Base-by-base conservation (phyloP, 1,140 invertebrate genomes). In the Diplogasteroides magnus region DNA sequence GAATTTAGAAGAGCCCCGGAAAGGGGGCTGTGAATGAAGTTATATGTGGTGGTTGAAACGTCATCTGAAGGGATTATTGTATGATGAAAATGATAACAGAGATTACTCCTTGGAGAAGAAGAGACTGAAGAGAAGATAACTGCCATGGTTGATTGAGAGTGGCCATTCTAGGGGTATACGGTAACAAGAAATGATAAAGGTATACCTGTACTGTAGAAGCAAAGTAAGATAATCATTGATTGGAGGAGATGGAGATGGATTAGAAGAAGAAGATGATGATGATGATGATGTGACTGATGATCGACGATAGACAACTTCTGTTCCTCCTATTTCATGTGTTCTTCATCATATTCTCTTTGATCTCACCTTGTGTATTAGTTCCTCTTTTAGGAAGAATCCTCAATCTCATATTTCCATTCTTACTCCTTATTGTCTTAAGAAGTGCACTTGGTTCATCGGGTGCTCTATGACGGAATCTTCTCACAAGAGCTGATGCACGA, bases 321-420 rank as follows among this genome's bases (percentile, higher is more conserved):
- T 48, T 19, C 37, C 37, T 11, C 37, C 37, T 48, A 19, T 6
- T 11, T 11, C 19, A 48, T 48, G 6, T 19, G 19, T 48, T 11
- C 6, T 11, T 48, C 19, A 48, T 19, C 6, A 19, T 48, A 48
- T 6, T 48, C 19, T 19, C 19, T 11, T 48, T 11, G 37, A 48
- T 48, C 37, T 48, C 6, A 48, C 37, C 37, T 6, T 6, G 37
- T 11, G 37, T 11, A 48, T 6, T 48, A 11, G 6, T 48, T 48
- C 37, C 64, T 19, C 62, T 64, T 58, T 68, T 72, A 27, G 70
- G 29, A 0, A 72, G 58, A n/a, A 72, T 72, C 1, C 70, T 32
- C 3, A 72, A 31, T 14, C 70, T 57, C 48, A 64, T 67, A 26
- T 72, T 72, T 14, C 70, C 70, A 56, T 72, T 72, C 70, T 72